A percentile compares a stretch with the other conserved stretches of the same genome.
Conservation (phyloP, 2,797 vertebrate species). For the Pyrocephalus nanus region DNA sequence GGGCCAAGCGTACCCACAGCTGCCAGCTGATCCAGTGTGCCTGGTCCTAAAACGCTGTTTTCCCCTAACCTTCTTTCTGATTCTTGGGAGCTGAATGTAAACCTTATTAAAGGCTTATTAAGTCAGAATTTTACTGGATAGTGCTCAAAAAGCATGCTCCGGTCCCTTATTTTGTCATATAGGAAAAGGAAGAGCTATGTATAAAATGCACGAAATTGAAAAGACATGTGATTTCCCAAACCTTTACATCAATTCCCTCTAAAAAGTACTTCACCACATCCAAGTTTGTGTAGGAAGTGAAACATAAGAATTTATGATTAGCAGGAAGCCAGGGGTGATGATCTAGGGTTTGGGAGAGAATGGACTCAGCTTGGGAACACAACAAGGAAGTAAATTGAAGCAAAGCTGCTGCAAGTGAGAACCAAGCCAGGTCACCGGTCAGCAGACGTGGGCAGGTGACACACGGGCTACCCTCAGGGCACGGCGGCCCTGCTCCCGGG, state of each 20-base stretch:
- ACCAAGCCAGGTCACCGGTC: neutral
- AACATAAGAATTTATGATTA: neutral
- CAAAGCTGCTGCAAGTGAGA: neutral
- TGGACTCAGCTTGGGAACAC: neutral
- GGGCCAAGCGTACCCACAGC: neutral
- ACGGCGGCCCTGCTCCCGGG: neutral
- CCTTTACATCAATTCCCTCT: neutral
- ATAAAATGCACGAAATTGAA: neutral
- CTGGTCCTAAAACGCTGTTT: neutral
- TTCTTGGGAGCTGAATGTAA: neutral
- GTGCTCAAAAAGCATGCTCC: neutral
- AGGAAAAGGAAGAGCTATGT: fast-evolving
- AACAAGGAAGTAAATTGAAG: neutral
- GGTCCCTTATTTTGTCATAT: neutral
- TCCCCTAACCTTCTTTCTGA: neutral
- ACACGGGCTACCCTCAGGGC: too few species aligned
- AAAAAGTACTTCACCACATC: neutral
- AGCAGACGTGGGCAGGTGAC: neutral
- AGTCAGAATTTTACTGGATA: neutral
- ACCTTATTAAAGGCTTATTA: neutral
- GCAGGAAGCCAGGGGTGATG: neutral
- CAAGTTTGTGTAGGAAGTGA: neutral
- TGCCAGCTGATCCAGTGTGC: neutral
- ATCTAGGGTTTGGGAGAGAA: neutral
- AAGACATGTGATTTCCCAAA: neutral